Evolutionary conservation across 2,797 vertebrate genomes (phyloP).

Genomic region (Sebastes hubbsi): DNA sequence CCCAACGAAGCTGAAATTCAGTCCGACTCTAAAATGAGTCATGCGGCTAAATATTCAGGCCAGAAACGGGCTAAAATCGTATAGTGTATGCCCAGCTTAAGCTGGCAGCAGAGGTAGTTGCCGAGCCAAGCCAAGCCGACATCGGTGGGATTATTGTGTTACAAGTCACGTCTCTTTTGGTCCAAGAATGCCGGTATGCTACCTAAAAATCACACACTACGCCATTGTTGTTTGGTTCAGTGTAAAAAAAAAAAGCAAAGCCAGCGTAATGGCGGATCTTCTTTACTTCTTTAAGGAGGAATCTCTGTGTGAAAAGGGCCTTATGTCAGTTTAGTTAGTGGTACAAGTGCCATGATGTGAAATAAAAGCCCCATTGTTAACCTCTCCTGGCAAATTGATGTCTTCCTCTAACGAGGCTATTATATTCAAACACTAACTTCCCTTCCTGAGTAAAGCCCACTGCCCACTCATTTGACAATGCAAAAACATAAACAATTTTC

Average conservation of each 20-base stretch:
- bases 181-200: too few species aligned
- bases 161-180: too few species aligned
- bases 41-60: too few species aligned
- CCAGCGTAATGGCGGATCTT: too few species aligned
- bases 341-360: neutral
- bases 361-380: constrained; percentile 30
- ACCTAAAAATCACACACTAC: too few species aligned
- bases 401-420: constrained; percentile 26
- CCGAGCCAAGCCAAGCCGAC: too few species aligned
- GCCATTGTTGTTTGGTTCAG: neutral
- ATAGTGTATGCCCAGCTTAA: too few species aligned
- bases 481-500: neutral
- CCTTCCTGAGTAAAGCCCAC: neutral
- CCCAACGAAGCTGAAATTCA: too few species aligned
- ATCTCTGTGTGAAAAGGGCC: neutral
- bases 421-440: constrained; percentile 15
- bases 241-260: neutral
- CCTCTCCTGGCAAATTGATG: constrained; percentile 9
- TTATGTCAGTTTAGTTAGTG: neutral
- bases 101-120: too few species aligned
- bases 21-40: too few species aligned
- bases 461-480: neutral
- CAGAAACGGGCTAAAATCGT: too few species aligned
- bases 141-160: too few species aligned
- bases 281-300: neutral